Percentiles rank a stretch among this genome's conserved stretches.
phyloP scores from a whole-genome alignment of 2,888 invertebrate species.

The Aelia acuminata region DNA sequence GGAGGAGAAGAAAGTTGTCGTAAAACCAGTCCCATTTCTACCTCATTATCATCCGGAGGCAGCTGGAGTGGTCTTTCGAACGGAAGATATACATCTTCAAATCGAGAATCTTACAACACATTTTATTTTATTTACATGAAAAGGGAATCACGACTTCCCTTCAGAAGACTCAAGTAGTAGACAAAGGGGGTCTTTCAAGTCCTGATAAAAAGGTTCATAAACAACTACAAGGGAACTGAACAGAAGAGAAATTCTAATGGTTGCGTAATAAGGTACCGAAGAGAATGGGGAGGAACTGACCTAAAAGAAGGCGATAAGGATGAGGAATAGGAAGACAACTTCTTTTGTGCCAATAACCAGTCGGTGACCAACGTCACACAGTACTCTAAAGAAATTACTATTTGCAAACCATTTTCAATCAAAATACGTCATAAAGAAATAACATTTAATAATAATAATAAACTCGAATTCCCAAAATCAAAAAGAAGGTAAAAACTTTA shows the following conservation, averaged over 20 bases:
- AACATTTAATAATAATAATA: too few species aligned
- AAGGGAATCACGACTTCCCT: background rate
- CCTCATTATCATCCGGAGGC: conserved; percentile 14
- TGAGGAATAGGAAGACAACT: background rate
- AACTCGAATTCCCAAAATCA: too few species aligned
- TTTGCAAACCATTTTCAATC: background rate
- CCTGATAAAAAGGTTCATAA: background rate
- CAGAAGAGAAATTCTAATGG: background rate
- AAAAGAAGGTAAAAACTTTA: too few species aligned
- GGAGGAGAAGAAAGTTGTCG: conserved; percentile 51
- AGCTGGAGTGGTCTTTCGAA: background rate
- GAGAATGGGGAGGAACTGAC: background rate
- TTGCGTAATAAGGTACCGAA: background rate
- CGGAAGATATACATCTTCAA: background rate
- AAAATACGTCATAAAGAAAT: background rate
- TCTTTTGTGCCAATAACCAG: background rate
- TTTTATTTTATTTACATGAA: background rate
- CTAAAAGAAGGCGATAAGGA: background rate
- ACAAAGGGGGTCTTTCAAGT: background rate
- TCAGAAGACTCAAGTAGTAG: background rate
- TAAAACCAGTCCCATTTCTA: conserved; percentile 53
- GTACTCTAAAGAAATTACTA: background rate
- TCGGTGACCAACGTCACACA: background rate
- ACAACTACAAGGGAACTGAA: background rate
- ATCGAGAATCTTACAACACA: background rate